Base-by-base conservation (phyloP, 2,888 invertebrate genomes). In the Volucella bombylans region DNA sequence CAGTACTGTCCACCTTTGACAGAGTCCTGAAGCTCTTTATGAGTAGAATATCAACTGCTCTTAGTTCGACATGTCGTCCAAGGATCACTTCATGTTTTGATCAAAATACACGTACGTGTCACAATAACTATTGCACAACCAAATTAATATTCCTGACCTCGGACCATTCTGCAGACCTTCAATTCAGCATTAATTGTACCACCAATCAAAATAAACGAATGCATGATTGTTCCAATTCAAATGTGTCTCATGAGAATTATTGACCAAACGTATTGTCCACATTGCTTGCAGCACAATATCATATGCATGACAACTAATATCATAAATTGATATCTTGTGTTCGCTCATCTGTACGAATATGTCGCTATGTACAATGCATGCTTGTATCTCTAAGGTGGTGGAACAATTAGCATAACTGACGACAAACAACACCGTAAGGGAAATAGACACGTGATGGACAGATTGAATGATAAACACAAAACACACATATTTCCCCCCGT, bases 381-480 rank as follows among this genome's bases (percentile, higher is more conserved):
- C 31, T 31, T 31, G 31, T 31, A 31, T 31, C 6, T 31, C 6
- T 31, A 31, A 72, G 71, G 71, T 73, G 76, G 81, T 81, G 71
- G 76, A 72, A 68, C 76, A 85, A 85, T 85, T 85, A 85, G 81
- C 85, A 85, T 85, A 81, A 76, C 68, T 81, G 85, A 85, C 68
- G 85, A 85, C 85, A 85, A 85, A 85, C 81, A 85, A 77, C 41
- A 68, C 72, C 59, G 80, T 71, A 81, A 77, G 45, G 38, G 54
- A 57, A 76, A 76, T 64, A 77, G 81, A 77, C 81, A 77, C 67
- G 49, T 81, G 85, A 85, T 76, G 55, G 85, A 77, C 85, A 85
- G 85, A 85, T 81, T 85, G 76, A 68, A 85, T 81, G 72, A 85
- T 81, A 85, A 81, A 81, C 76, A 72, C 41, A 85, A 76, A 76